Base-by-base conservation (phyloP, 1,140 invertebrate species). In the Theocolax elegans region DNA sequence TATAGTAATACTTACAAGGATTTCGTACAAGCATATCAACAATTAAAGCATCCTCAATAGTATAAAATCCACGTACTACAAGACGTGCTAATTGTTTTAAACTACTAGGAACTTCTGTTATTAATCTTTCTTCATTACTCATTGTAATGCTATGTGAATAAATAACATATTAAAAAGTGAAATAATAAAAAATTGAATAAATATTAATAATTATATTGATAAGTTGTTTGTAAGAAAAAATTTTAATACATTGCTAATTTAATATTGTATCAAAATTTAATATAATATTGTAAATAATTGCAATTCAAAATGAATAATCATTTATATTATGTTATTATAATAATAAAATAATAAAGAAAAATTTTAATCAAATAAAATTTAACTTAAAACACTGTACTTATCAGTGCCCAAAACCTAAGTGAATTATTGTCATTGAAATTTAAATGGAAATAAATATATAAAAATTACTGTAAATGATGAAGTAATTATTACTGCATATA, bases 21-120 rank as follows among this genome's bases (percentile, higher is more conserved):
- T 97, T 96, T 79, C 95, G 87, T 31, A 98, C 95, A 13, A 98
- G 86, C 93, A 98, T 95, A 85, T 98, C 96, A 56, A 98, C 92
- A 56, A 98, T 95, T 2, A 99, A 88, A 1, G 94, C 91, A 89
- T 98, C 96, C 87, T 98, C 96, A 74, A 95, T 92, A 2, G 91
- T 91, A 82, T 98, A 98, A 86, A 99, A 99, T 25, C 95, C 96
- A 76, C 96, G 83, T 0, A 95, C 93, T 27, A 98, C 94, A 15
- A 97, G 87, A 67, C 96, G 88, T 40, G 95, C 94, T 58, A 99
- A 86, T 84, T 96, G 92, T 82, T 97, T 97, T 21, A 99, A 87
- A 79, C 92, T 94, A 79, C 92, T 95, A 7, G 95, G 95, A 27
- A 97, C 92, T 87, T 96, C 94, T 7, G 93, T 95, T 1, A 95